Percentiles rank a stretch among this genome's conserved stretches.
Evolutionary conservation across 1,140 invertebrate genomes (phyloP).

Genomic region (Pseudobourletiella spinata): DNA sequence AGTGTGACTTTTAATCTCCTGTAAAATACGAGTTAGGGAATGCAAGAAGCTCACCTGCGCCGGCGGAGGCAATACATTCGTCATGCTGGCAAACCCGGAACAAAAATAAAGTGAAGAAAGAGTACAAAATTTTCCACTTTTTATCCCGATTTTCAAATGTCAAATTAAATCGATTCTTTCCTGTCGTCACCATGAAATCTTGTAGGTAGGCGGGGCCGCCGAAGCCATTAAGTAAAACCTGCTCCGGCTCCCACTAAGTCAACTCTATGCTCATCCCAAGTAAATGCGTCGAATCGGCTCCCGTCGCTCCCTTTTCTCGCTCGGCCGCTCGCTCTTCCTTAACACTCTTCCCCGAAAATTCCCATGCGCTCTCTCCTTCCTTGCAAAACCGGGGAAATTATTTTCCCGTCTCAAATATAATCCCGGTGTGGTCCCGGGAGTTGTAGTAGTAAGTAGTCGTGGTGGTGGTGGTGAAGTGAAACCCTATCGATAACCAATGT

Average conservation of each 20-base stretch:
- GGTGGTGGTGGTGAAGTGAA: neutral
- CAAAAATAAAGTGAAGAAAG: neutral
- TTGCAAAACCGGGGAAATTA: neutral
- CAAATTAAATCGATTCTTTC: neutral
- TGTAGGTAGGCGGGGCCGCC: conserved; percentile 3
- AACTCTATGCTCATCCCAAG: neutral
- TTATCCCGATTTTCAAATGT: neutral
- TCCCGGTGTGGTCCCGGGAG: neutral
- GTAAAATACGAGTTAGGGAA: too few species aligned
- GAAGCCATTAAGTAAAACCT: neutral
- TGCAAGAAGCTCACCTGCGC: conserved; percentile 1
- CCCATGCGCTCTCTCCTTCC: neutral
- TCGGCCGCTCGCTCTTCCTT: too few species aligned
- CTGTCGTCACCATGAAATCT: neutral
- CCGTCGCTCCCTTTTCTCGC: neutral
- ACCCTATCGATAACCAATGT: neutral
- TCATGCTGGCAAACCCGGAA: neutral
- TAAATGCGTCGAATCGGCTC: conserved; percentile 4
- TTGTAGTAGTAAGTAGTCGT: neutral
- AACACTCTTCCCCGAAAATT: neutral
- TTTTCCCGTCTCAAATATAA: neutral
- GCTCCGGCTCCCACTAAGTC: neutral
- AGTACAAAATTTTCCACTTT: neutral
- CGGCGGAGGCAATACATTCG: neutral
- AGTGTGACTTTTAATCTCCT: too few species aligned